These are phyloP conservation scores for Dicentrarchus labrax DNA, from an alignment of 2,113 vertebrate species.

Conservation along the genomic window DNA sequence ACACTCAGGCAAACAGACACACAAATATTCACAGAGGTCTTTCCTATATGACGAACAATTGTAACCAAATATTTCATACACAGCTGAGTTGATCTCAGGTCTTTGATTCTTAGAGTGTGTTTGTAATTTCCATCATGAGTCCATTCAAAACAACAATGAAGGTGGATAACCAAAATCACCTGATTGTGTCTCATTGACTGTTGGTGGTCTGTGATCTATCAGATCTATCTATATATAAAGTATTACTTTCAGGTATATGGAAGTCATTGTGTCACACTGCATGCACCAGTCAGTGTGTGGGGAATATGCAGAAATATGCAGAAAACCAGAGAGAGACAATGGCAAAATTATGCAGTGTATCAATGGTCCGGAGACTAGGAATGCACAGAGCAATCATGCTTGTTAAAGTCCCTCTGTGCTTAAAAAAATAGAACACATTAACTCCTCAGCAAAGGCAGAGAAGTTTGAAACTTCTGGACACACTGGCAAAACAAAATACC, in stretches of 20 bases:
- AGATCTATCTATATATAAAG: background rate
- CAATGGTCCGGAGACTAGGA: background rate
- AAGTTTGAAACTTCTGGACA: background rate
- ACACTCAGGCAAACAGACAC: too few relatives aligned
- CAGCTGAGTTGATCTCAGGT: too few relatives aligned
- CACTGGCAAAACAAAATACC: background rate
- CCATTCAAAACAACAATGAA: background rate
- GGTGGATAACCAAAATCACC: background rate
- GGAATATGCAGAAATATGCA: background rate
- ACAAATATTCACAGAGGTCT: too few relatives aligned
- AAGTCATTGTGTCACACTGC: background rate
- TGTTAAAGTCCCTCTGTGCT: background rate
- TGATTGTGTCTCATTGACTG: background rate
- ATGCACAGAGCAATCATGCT: background rate
- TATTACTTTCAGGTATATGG: background rate
- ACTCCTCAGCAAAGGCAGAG: background rate
- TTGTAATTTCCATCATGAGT: background rate
- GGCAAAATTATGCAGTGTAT: background rate
- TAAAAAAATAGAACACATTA: background rate
- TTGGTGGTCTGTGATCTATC: background rate
- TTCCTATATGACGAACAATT: too few relatives aligned
- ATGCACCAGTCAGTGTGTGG: background rate
- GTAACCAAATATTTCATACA: too few relatives aligned
- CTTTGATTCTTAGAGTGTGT: too few relatives aligned
- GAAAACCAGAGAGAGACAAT: background rate